Percentiles rank a stretch among this genome's conserved stretches.
These are phyloP conservation scores for Drosophila ustulata DNA, from an alignment of 2,888 invertebrate species.

Conservation along the genomic window DNA sequence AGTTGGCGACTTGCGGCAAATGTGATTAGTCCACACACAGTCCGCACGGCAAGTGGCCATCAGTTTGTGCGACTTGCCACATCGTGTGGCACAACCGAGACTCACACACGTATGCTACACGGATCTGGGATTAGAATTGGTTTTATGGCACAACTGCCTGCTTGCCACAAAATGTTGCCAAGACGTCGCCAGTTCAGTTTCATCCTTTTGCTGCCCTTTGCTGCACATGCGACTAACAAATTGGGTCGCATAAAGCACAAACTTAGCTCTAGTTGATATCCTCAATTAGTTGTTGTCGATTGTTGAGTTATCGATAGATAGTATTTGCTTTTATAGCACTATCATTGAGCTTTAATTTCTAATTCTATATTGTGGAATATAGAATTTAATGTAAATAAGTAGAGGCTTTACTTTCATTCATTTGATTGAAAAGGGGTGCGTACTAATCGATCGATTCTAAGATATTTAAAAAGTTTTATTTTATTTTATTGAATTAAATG, in stretches of 20 bases:
- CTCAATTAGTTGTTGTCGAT: too few relatives aligned
- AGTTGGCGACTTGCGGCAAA: conserved; percentile 46
- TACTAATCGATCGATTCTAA: too few relatives aligned
- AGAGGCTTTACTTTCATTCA: too few relatives aligned
- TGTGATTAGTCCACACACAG: conserved; percentile 58
- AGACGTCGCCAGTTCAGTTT: conserved; percentile 37
- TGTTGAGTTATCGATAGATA: too few relatives aligned
- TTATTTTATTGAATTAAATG: too few relatives aligned
- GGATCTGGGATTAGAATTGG: conserved; percentile 37
- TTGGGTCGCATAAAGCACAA: neutral
- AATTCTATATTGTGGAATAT: too few relatives aligned
- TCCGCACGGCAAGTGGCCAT: conserved; percentile 62
- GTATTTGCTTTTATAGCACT: too few relatives aligned
- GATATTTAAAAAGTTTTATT: too few relatives aligned
- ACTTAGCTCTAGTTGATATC: too few relatives aligned
- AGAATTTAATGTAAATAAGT: too few relatives aligned
- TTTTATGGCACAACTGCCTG: conserved; percentile 7
- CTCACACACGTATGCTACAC: conserved; percentile 34
- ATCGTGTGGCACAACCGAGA: neutral
- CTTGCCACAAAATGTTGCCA: conserved; percentile 35
- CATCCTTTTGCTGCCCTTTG: conserved; percentile 18
- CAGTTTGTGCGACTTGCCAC: conserved; percentile 28
- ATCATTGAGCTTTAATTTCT: too few relatives aligned
- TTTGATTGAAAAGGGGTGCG: too few relatives aligned
- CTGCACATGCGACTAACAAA: neutral